Evolutionary conservation across 2,888 invertebrate species (phyloP), one percentile per base, ranked within the genome.

Genomic region (Petrophora chlorosata): DNA sequence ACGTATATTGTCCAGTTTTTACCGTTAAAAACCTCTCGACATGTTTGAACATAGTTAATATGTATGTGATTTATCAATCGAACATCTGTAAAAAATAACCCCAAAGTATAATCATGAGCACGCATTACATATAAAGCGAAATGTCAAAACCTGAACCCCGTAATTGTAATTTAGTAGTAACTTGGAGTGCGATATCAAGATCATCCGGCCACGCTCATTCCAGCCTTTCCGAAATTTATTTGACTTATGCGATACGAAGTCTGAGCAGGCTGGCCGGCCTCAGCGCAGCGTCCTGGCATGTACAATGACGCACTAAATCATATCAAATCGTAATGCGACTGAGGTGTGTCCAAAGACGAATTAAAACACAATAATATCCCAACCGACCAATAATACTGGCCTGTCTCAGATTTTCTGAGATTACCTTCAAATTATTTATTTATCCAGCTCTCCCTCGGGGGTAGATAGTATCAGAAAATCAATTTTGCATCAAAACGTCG

Each of bases 341-440:
- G 79, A 79, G 86, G 87, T 80, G 89, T 83, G 86, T 71, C 77
- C 67, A 63, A 68, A 62, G 70, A 75, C 68, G 80, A 86, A 88
- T 89, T 89, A 89, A 89, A 89, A 88, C 79, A 86, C 88, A 87
- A 85, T 89, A 89, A 88, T 86, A 87, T 83, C 74, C 77, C 72
- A 73, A 61, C 70, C 73, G 72, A 77, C 77, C 56, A 68, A 79
- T 86, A 87, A 85, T 85, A 76, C 84, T 75, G 82, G 79, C 79
- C 85, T 86, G 86, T 84, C 87, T 80, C 81, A 73, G 85, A 87
- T 85, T 81, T 74, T 63, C 55, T 68, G 63, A 85, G 86, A 89
- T 89, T 85, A 87, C 85, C 83, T 78, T 80, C n/a, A 84, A 85
- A 87, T 82, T 87, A 87, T 88, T 89, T 90, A 89, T 89, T 88